Conservation (phyloP, 2,797 vertebrate genomes). For the Rousettus madagascariensis region DNA sequence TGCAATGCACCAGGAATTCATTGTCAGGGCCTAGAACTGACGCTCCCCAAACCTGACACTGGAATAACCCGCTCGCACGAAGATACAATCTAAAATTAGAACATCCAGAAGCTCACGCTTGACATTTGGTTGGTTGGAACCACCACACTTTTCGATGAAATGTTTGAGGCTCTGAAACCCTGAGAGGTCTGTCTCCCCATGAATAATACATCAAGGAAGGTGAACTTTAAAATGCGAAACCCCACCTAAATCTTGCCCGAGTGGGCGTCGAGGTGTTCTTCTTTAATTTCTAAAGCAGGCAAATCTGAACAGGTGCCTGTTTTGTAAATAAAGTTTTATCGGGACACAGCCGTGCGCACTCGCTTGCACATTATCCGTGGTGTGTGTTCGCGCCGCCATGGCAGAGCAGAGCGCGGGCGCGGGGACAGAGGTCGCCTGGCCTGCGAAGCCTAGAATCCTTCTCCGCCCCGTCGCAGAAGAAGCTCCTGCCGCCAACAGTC, state of each 20-base stretch:
- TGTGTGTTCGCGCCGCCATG: neutral
- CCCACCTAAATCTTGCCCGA: neutral
- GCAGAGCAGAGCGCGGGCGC: rapidly evolving
- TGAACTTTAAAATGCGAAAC: slow-evolving; percentile 37
- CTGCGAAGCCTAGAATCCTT: neutral
- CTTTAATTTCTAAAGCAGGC: neutral
- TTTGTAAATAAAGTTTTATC: neutral
- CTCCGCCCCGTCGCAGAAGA: neutral
- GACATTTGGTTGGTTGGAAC: neutral
- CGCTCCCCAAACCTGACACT: rapidly evolving
- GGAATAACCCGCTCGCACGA: neutral
- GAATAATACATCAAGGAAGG: slow-evolving; percentile 52
- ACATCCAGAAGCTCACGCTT: neutral
- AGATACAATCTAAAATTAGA: neutral
- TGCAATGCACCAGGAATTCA: neutral
- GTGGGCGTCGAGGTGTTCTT: rapidly evolving
- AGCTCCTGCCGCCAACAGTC: neutral
- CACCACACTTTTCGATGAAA: neutral
- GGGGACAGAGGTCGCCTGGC: neutral
- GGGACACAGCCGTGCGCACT: neutral
- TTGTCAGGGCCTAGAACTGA: rapidly evolving
- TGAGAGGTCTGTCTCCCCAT: neutral
- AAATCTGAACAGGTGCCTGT: neutral
- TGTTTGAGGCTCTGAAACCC: slow-evolving; percentile 2
- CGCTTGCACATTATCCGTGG: neutral